These are phyloP conservation scores for Eupithecia subfuscata DNA, from an alignment of 2,888 invertebrate genomes.

Conservation along the genomic window DNA sequence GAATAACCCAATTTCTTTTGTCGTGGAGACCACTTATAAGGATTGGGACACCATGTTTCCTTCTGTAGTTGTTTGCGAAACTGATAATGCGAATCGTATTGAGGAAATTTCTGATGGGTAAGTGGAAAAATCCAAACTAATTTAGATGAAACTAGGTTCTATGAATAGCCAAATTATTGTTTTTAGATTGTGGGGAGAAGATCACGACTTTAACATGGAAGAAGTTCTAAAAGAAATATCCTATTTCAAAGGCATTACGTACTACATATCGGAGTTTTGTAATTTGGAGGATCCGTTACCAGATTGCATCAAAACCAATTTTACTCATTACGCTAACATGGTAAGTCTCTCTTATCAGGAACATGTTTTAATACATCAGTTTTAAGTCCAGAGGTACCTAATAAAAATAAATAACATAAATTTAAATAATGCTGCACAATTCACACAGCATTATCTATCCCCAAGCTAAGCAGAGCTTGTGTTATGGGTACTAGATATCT, in stretches of 20 bases:
- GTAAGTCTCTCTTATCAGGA: slow-evolving; percentile 62
- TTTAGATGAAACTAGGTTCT: slow-evolving; percentile 51
- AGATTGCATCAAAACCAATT: slow-evolving; percentile 84
- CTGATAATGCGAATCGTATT: slow-evolving; percentile 86
- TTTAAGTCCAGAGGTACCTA: too few species aligned
- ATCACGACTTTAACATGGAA: slow-evolving; percentile 89
- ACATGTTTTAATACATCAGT: neutral
- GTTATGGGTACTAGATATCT: too few species aligned
- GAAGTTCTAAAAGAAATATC: slow-evolving; percentile 89
- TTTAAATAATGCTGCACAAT: too few species aligned
- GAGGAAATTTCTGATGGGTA: slow-evolving; percentile 87
- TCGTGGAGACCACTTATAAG: slow-evolving; percentile 89
- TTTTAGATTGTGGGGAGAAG: slow-evolving; percentile 86
- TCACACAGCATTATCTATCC: too few species aligned
- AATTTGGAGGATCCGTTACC: slow-evolving; percentile 79
- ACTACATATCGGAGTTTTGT: slow-evolving; percentile 88
- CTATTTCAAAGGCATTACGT: slow-evolving; percentile 88
- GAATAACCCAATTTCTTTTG: slow-evolving; percentile 90
- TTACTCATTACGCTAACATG: slow-evolving; percentile 84
- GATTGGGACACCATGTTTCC: slow-evolving; percentile 91
- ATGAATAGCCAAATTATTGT: neutral
- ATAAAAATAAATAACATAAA: too few species aligned
- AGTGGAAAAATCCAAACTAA: slow-evolving; percentile 35
- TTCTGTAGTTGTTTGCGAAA: slow-evolving; percentile 88
- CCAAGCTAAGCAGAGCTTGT: too few species aligned